Percentiles rank a stretch among this genome's conserved stretches.
phyloP scores from a whole-genome alignment of 1,140 invertebrate genomes.

The Hycleus cichorii region DNA sequence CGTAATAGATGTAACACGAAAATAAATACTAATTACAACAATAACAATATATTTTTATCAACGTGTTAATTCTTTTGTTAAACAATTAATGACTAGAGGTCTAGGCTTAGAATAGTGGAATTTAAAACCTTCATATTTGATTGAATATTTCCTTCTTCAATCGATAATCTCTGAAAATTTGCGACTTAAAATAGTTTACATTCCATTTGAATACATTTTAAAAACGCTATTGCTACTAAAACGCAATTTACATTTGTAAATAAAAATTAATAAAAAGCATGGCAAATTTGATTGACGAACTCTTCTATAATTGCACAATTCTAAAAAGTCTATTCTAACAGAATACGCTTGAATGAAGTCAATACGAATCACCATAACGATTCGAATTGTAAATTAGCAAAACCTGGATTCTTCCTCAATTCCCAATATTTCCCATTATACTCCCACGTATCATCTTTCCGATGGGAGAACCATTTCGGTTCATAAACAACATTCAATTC shows the following conservation, averaged over 20 bases:
- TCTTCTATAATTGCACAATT: constrained; percentile 3
- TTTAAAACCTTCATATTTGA: background rate
- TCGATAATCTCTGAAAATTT: background rate
- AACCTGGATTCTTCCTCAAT: constrained; percentile 49
- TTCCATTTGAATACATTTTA: constrained; percentile 1
- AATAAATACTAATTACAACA: constrained; percentile 20
- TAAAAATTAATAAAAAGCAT: constrained; percentile 2
- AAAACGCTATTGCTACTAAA: constrained; percentile 4
- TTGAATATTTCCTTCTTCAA: background rate
- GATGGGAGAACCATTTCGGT: constrained; percentile 54
- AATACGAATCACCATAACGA: constrained; percentile 45
- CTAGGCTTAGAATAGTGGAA: constrained; percentile 10
- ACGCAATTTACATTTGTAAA: too few species aligned
- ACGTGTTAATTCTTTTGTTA: background rate
- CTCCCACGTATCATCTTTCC: constrained; percentile 53
- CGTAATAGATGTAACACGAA: constrained; percentile 2
- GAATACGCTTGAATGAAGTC: background rate
- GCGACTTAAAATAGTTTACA: background rate
- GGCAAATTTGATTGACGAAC: background rate
- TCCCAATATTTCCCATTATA: constrained; percentile 57
- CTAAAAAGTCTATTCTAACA: background rate
- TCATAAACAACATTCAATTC: constrained; percentile 46
- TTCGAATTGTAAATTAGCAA: constrained; percentile 48
- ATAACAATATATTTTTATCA: constrained; percentile 10
- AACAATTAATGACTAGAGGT: constrained; percentile 19